Evolutionary conservation across 2,113 vertebrate species (phyloP), one percentile per base, ranked within the genome.

Genomic region (Cromileptes altivelis): DNA sequence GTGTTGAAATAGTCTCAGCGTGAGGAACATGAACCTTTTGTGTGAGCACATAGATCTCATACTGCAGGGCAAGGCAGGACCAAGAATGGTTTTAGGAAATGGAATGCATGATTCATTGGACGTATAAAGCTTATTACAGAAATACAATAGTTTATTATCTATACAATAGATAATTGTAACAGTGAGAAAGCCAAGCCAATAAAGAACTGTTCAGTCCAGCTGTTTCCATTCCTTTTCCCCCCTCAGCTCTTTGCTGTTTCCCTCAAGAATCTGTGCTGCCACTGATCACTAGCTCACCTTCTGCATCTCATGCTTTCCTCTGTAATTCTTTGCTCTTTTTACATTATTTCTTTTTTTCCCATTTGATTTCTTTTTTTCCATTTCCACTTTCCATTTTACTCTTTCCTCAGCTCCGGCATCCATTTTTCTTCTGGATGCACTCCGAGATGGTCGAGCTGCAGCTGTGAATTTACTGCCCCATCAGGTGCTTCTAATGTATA

Each of bases 401-500:
- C 56, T 80, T 93, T 85, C 47, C 73, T 81, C 67, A 23, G 47
- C 65, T 82, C 82, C 65, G 30, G 40, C 50, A 30, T 88, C 49
- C 67, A 70, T 85, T 90, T 85, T 88, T 87, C 75, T 70, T 91
- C 62, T 80, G 64, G 70, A 88, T 89, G 85, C 86, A 86, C 91
- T 81, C 81, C 9, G 84, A 87, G 82, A 81, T 85, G 81, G 86
- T 84, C 7, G 55, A 79, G 88, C 92, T 87, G 71, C 85, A 91
- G 90, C 90, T 90, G 91, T 91, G 93, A 93, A 95, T 95, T 94
- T 94, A 94, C 91, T 91, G 90, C 91, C 93, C 93, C 93, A 95
- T 95, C 93, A 93, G 92, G 88, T 92, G 89, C 92, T 93, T 93
- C 90, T 94, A 93, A 94, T 94, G 93, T 94, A 93, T 93, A 93